These are phyloP conservation scores for Denticeps clupeoides DNA, from an alignment of 2,797 vertebrate species.

Conservation along the genomic window DNA sequence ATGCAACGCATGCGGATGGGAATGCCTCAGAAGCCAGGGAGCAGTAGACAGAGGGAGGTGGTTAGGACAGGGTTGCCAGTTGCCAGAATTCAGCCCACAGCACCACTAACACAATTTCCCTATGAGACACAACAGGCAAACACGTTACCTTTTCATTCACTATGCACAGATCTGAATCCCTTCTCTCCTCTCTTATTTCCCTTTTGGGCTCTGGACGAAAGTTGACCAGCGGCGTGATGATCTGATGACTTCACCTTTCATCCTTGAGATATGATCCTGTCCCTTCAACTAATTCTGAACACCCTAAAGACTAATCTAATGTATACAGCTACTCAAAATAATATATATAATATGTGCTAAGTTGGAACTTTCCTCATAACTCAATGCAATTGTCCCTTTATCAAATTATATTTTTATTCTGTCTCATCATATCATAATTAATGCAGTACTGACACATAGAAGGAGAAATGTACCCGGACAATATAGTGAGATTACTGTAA, in stretches of 20 bases:
- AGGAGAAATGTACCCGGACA: no score
- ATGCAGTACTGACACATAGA: no score
- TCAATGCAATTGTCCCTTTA: no score
- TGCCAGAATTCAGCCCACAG: constrained; percentile 40
- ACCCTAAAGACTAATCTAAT: neutral
- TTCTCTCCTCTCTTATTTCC: constrained; percentile 37
- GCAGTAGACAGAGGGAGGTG: constrained; percentile 20
- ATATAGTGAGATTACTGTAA: no score
- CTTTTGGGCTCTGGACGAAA: constrained; percentile 9
- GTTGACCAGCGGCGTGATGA: constrained; percentile 21
- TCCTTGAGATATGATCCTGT: constrained; percentile 15
- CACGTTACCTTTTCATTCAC: constrained; percentile 55
- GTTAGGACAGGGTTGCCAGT: constrained; percentile 42
- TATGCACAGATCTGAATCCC: constrained; percentile 38
- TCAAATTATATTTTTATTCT: no score
- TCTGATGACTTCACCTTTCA: constrained; percentile 21
- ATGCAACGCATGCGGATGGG: constrained; percentile 39
- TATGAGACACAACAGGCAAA: constrained; percentile 60
- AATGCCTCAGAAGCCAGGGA: constrained; percentile 9
- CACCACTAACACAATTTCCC: constrained; percentile 47
- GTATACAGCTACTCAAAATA: neutral
- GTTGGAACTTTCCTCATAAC: no score
- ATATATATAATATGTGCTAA: no score
- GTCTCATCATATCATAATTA: no score
- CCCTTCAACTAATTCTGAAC: constrained; percentile 12